These are phyloP conservation scores for Calameuta idolon DNA, from an alignment of 2,888 invertebrate genomes.

Conservation along the genomic window DNA sequence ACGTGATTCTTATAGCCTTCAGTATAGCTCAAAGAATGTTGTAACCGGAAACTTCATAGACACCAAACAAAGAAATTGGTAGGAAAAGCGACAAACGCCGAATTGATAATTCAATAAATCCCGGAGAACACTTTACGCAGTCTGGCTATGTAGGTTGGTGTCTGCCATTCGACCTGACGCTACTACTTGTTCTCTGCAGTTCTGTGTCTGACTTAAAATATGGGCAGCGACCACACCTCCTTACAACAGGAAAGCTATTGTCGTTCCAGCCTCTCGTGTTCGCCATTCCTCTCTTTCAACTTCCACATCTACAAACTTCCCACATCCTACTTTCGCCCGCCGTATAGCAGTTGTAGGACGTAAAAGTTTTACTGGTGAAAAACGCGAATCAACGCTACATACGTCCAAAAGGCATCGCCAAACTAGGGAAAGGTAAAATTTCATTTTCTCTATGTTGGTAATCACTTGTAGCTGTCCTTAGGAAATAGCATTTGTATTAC, in stretches of 20 bases:
- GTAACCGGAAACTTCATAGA: not conserved
- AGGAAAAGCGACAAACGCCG: not conserved
- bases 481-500: not conserved
- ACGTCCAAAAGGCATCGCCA: not conserved
- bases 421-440: not conserved
- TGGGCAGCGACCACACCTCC: constrained; percentile 59
- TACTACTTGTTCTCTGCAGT: constrained; percentile 50
- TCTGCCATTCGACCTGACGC: constrained; percentile 26
- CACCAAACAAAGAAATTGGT: not conserved
- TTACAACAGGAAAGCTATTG: constrained; percentile 54
- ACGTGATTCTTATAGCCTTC: too few species aligned
- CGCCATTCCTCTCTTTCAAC: not conserved
- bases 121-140: constrained; percentile 11
- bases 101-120: constrained; percentile 30
- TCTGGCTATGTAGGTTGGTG: not conserved
- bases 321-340: not conserved
- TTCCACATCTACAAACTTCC: not conserved
- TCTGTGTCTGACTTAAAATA: constrained; percentile 64
- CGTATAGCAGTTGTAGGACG: not conserved
- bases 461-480: not conserved
- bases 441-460: not conserved
- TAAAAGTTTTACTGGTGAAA: not conserved
- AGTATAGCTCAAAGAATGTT: too few species aligned
- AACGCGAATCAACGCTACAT: not conserved
- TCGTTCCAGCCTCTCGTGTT: constrained; percentile 29